Evolutionary conservation across 2,888 invertebrate genomes (phyloP).

Genomic region (Ptychoptera albimana): DNA sequence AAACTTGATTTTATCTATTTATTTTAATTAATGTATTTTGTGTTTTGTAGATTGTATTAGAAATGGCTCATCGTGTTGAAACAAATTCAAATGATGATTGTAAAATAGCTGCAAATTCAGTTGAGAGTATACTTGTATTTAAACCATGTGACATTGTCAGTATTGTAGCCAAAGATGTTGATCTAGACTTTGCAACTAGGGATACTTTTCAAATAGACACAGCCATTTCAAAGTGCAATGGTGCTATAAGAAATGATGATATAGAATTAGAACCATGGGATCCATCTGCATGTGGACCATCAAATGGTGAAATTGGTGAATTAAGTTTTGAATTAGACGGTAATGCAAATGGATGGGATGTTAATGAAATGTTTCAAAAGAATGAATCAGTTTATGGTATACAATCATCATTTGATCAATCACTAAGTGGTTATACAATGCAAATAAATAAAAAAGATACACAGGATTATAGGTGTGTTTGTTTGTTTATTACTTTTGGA

Average conservation of each 20-base stretch:
- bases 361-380: slow-evolving; percentile 89
- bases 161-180: slow-evolving; percentile 68
- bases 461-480: slow-evolving; percentile 54
- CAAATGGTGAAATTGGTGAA: slow-evolving; percentile 38
- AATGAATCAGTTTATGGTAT: slow-evolving; percentile 88
- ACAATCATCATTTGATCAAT: slow-evolving; percentile 81
- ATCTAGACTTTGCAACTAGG: slow-evolving; percentile 75
- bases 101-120: slow-evolving; percentile 46
- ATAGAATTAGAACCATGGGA: slow-evolving; percentile 88
- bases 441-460: slow-evolving; percentile 73
- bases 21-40: slow-evolving; percentile 1
- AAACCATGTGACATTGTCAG: slow-evolving; percentile 70
- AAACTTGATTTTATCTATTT: slow-evolving; percentile 3
- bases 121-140: slow-evolving; percentile 69
- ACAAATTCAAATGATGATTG: slow-evolving; percentile 14
- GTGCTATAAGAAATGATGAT: slow-evolving; percentile 16
- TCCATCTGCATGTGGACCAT: slow-evolving; percentile 36
- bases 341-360: slow-evolving; percentile 88
- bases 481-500: not conserved
- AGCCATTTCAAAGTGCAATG: slow-evolving; percentile 77
- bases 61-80: slow-evolving; percentile 56
- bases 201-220: slow-evolving; percentile 81
- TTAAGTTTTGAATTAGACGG: slow-evolving; percentile 54
- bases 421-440: slow-evolving; percentile 81
- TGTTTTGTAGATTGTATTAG: slow-evolving; percentile 53